These are phyloP conservation scores for Terebella lapidaria DNA, from an alignment of 2,888 invertebrate species.

Conservation along the genomic window DNA sequence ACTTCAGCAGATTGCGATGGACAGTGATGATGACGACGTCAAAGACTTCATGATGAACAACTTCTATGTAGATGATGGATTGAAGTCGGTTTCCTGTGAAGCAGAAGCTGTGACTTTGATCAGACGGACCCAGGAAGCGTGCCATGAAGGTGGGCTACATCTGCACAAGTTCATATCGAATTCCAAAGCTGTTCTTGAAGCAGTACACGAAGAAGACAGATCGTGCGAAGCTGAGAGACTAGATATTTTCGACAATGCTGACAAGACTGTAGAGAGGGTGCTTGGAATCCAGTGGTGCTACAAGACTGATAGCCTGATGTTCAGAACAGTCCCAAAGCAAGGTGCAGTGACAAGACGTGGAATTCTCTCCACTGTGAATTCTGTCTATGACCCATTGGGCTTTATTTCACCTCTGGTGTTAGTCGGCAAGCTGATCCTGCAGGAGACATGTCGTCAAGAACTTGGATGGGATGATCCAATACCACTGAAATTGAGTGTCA, in stretches of 20 bases:
- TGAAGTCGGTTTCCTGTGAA: slow-evolving; percentile 5
- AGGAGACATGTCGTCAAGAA: slow-evolving; percentile 19
- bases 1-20: neutral
- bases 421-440: slow-evolving; percentile 19
- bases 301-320: neutral
- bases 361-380: slow-evolving; percentile 7
- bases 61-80: slow-evolving; percentile 25
- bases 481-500: slow-evolving; percentile 3
- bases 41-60: slow-evolving; percentile 1
- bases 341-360: slow-evolving; percentile 7
- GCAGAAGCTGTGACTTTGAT: slow-evolving; percentile 5
- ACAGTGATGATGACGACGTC: neutral
- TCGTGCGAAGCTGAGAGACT: neutral
- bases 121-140: slow-evolving; percentile 1
- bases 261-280: neutral
- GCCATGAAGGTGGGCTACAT: neutral
- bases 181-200: neutral
- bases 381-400: slow-evolving; percentile 13
- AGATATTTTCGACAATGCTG: neutral
- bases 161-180: slow-evolving; percentile 16
- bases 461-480: slow-evolving; percentile 25
- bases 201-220: neutral
- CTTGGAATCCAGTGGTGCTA: neutral
- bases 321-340: neutral
- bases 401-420: neutral